Evolutionary conservation across 2,797 vertebrate species (phyloP), one percentile per base, ranked within the genome.

Genomic region (Poecilia picta): DNA sequence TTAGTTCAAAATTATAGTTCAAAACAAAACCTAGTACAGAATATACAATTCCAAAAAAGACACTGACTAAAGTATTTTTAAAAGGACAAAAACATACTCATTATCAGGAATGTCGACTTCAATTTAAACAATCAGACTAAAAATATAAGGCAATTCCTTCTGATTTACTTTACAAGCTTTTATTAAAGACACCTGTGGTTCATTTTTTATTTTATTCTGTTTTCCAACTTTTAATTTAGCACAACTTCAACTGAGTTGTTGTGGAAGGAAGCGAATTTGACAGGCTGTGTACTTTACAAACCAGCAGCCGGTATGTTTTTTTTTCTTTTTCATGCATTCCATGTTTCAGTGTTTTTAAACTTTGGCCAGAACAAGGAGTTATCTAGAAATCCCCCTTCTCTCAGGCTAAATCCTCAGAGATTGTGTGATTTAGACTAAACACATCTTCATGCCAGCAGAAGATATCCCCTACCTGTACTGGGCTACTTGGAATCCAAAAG

Each of bases 331-430:
- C 13, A 46, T 71, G 10, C 68, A 46, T 71, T 71, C 68, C 68
- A n/a, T 71, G 15, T 71, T n/a, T 72, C 53, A 79, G 76, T 81
- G 74, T 76, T 79, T 76, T 45, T 78, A 46, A 25, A 41, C 47
- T 76, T 77, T 82, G 79, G 77, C 70, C 89, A 89, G 77, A 91
- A 91, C 85, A 86, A 87, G 83, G 16, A 74, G 84, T 91, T 90
- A 92, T 91, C 91, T 85, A 73, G 86, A 73, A 78, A 91, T 90
- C 83, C 28, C 55, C 28, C 51, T 25, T 84, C 74, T 84, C 80
- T 71, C 57, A 78, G 33, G 73, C 86, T 39, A 80, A 85, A 71
- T 75, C 81, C 75, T 75, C 74, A 68, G 49, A 78, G 66, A 66
- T 15, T 75, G 79, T 78, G 83, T 74, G 72, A 82, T 84, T 86